Base-by-base conservation (phyloP, 2,113 vertebrate species). In the Tauraco erythrolophus region DNA sequence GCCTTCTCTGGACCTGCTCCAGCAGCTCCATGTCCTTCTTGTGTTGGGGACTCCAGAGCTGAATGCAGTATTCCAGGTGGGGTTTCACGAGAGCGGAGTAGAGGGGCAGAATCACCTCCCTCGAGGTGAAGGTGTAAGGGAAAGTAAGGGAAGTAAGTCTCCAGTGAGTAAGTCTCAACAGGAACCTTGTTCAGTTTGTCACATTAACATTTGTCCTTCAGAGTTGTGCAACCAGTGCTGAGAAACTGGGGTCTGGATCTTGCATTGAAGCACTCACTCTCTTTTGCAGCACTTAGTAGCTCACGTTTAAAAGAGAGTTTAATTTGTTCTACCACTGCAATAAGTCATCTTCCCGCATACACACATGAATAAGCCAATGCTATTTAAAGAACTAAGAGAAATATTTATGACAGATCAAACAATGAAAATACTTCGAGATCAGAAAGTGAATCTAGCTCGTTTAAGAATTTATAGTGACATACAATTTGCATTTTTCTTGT, bases 391-490 rank as follows among this genome's bases (percentile, higher is more conserved):
- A 58, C 22, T 51, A 66, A 84, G 17, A 89, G 28, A 74, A 81
- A 66, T 89, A 79, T 82, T 93, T 95, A 75, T 80, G 68, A 84
- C 12, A 69, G 58, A 86, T 72, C 33, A 92, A 89, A 88, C 16
- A 51, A 50, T 6, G 6, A 62, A 94, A 82, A 74, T 48, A 48
- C 56, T 86, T 51, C 9, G 31, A 79, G 23, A 93, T 69, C 50
- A 85, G 56, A 87, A 89, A 84, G 23, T 60, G 30, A 91, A 85
- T 62, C 4, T 3, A 68, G 7, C 2, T 82, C 11, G 62, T 89
- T 78, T 74, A 81, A 90, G 68, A 94, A 81, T 84, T 89, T 64
- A 54, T 68, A 48, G n/a, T 66, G 25, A 56, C 28, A 21, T 45
- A 15, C 14, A 51, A 89, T 79, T 89, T 50, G 7, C 33, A 28